Evolutionary conservation across 2,113 vertebrate species (phyloP).

Genomic region (Sialia sialis): DNA sequence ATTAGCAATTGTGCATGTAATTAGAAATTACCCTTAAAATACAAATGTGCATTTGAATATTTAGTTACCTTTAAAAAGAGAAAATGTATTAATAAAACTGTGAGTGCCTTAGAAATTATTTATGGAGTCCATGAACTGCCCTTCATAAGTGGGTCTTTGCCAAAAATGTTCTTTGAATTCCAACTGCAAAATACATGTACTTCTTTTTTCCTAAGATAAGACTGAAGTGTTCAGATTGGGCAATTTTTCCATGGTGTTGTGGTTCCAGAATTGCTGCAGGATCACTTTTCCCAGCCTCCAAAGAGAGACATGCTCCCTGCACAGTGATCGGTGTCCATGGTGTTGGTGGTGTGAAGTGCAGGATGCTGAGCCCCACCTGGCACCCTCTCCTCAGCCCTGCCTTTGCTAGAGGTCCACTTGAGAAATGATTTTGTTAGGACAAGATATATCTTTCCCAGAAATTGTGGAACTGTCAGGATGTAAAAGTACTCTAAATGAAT

Average conservation of each 20-base stretch:
- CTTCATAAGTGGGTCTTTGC: background rate
- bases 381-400: background rate
- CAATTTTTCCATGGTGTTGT: background rate
- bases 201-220: background rate
- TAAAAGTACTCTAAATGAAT: background rate
- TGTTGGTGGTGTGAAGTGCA: fast-evolving
- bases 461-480: background rate
- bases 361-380: background rate
- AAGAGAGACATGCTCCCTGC: background rate
- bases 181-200: background rate
- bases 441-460: slow-evolving; percentile 27
- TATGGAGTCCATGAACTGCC: background rate
- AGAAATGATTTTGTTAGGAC: background rate
- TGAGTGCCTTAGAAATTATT: slow-evolving; percentile 17
- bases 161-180: background rate
- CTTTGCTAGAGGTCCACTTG: background rate
- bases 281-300: background rate
- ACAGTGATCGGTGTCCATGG: background rate
- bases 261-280: background rate
- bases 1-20: slow-evolving; percentile 80
- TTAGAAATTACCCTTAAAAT: slow-evolving; percentile 74
- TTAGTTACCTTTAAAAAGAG: slow-evolving; percentile 56
- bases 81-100: slow-evolving; percentile 37
- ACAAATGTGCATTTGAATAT: slow-evolving; percentile 66
- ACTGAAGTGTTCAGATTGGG: background rate